These are phyloP conservation scores for Tachystola acroxantha DNA, from an alignment of 2,888 invertebrate genomes.

Conservation along the genomic window DNA sequence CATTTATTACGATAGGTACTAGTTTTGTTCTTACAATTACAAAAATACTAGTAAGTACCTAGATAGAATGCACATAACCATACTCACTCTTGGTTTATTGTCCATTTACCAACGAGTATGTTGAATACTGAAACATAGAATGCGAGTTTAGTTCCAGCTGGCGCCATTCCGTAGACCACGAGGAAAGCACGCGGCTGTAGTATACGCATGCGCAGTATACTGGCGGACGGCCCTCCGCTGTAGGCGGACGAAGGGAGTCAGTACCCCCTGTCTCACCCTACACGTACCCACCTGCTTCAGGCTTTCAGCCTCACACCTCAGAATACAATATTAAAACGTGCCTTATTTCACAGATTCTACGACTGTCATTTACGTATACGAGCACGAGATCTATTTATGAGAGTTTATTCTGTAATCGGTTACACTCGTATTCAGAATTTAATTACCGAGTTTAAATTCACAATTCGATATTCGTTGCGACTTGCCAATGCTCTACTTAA, in stretches of 20 bases:
- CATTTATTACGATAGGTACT: too few relatives aligned
- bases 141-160: conserved; percentile 7
- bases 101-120: too few relatives aligned
- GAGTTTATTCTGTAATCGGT: conserved; percentile 46
- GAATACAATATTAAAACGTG: conserved; percentile 54
- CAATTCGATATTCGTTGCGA: too few relatives aligned
- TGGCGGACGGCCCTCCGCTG: too few relatives aligned
- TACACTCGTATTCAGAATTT: conserved; percentile 40
- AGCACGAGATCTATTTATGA: too few relatives aligned
- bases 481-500: too few relatives aligned
- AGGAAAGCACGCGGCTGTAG: conserved; percentile 62
- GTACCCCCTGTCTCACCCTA: conserved; percentile 20
- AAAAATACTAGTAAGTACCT: too few relatives aligned
- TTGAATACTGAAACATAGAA: too few relatives aligned
- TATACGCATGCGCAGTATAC: conserved; percentile 59
- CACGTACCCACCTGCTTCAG: conserved; percentile 26
- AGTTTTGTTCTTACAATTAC: too few relatives aligned
- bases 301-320: conserved; percentile 31
- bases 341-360: conserved; percentile 54
- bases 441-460: conserved; percentile 30
- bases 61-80: too few relatives aligned
- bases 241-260: conserved; percentile 15
- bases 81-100: too few relatives aligned
- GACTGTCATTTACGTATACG: conserved; percentile 42
- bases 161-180: conserved; percentile 35